phyloP scores from a whole-genome alignment of 2,888 invertebrate genomes.

The Nemotelus nigrinus region DNA sequence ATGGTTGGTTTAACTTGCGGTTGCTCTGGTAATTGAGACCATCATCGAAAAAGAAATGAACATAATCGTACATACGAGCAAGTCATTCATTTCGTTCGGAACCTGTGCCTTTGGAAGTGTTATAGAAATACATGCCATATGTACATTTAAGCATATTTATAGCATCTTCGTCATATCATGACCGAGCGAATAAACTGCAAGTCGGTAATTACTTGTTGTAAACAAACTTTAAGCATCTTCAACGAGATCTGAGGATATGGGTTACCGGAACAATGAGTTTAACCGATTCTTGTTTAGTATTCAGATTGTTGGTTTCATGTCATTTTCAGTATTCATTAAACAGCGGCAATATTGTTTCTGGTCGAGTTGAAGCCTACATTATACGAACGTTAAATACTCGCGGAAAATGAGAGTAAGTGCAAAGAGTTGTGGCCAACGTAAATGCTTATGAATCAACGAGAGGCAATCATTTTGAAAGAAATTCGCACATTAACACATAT shows the following conservation, averaged over 20 bases:
- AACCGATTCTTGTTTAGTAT: background rate
- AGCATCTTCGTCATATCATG: background rate
- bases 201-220: slow-evolving; percentile 5
- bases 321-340: background rate
- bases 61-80: background rate
- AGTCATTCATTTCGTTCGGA: background rate
- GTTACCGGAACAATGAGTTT: slow-evolving; percentile 34
- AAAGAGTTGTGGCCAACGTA: background rate
- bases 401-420: slow-evolving; percentile 19
- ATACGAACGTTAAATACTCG: background rate
- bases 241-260: slow-evolving; percentile 19
- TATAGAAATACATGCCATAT: background rate
- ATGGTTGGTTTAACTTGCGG: slow-evolving; percentile 15
- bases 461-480: background rate
- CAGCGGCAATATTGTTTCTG: too few relatives aligned
- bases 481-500: background rate
- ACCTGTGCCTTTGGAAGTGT: too few relatives aligned
- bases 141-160: background rate
- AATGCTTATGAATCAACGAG: background rate
- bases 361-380: background rate
- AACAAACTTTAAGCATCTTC: slow-evolving; percentile 22
- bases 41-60: background rate
- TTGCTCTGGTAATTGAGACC: too few relatives aligned
- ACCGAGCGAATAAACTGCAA: background rate
- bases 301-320: slow-evolving; percentile 2